These are phyloP conservation scores for Augochlora pura DNA, from an alignment of 1,140 invertebrate species.

Conservation along the genomic window DNA sequence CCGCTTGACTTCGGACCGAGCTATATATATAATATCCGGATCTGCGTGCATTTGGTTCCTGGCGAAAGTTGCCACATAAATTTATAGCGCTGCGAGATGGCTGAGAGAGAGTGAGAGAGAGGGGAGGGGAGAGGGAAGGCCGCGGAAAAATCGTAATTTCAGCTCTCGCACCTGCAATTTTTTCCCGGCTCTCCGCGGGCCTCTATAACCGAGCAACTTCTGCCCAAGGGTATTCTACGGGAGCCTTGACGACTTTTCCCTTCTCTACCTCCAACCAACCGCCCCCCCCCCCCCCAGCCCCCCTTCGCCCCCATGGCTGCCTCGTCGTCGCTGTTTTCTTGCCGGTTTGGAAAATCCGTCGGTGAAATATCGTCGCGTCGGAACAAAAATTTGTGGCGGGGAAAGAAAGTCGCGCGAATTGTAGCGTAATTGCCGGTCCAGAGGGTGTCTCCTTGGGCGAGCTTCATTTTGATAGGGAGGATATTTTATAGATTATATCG, in stretches of 20 bases:
- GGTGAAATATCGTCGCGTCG: slow-evolving; percentile 12
- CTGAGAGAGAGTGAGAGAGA: no score
- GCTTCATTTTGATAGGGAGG: no score
- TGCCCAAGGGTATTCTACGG: background rate
- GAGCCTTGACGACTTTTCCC: no score
- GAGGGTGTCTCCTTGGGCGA: background rate
- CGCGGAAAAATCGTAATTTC: slow-evolving; percentile 61
- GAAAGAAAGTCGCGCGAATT: background rate
- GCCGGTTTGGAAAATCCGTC: slow-evolving; percentile 13
- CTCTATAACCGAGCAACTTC: background rate
- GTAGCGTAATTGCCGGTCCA: background rate
- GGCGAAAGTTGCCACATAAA: slow-evolving; percentile 68
- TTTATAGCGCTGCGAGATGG: slow-evolving; percentile 52
- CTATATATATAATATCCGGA: slow-evolving; percentile 67
- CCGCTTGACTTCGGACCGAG: slow-evolving; percentile 48
- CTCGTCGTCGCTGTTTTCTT: background rate
- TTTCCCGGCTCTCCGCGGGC: slow-evolving; percentile 9
- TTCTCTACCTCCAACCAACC: no score
- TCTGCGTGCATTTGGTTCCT: slow-evolving; percentile 62
- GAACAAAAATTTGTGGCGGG: background rate
- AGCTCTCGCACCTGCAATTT: slow-evolving; percentile 42
- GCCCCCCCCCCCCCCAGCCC: no score
- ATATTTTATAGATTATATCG: no score
- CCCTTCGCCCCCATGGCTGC: no score
- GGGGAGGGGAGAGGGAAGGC: background rate